Conservation (phyloP, 2,113 vertebrate genomes). For the Litocranius walleri region DNA sequence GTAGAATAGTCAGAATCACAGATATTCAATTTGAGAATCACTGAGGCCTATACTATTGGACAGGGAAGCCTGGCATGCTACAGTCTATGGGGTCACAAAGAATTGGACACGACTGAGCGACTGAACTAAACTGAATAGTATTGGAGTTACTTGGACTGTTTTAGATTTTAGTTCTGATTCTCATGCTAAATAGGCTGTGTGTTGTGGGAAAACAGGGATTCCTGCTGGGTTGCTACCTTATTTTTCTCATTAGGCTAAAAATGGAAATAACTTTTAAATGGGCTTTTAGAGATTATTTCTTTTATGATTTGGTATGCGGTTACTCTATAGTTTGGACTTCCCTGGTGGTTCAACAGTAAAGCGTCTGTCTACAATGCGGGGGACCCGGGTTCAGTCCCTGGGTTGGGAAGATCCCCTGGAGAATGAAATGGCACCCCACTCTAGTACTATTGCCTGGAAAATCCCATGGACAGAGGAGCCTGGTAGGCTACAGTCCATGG, state of each 20-base stretch:
- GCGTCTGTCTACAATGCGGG: too few species aligned
- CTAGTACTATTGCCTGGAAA: too few species aligned
- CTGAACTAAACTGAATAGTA: not conserved
- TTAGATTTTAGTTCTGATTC: not conserved
- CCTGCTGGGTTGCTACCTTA: not conserved
- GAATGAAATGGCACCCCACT: too few species aligned
- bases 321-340: not conserved
- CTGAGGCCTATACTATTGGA: not conserved
- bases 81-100: not conserved
- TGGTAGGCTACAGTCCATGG: too few species aligned
- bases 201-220: not conserved
- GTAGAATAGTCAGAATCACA: not conserved
- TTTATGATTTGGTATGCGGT: not conserved
- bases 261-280: not conserved
- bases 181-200: not conserved
- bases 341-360: too few species aligned
- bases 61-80: not conserved
- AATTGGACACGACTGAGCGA: not conserved
- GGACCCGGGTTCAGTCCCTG: too few species aligned
- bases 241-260: not conserved
- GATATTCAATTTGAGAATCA: not conserved
- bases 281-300: not conserved
- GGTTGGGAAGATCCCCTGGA: too few species aligned
- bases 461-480: too few species aligned
- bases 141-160: not conserved